Conservation (phyloP, 2,888 invertebrate genomes). For the Erpobdella octoculata region DNA sequence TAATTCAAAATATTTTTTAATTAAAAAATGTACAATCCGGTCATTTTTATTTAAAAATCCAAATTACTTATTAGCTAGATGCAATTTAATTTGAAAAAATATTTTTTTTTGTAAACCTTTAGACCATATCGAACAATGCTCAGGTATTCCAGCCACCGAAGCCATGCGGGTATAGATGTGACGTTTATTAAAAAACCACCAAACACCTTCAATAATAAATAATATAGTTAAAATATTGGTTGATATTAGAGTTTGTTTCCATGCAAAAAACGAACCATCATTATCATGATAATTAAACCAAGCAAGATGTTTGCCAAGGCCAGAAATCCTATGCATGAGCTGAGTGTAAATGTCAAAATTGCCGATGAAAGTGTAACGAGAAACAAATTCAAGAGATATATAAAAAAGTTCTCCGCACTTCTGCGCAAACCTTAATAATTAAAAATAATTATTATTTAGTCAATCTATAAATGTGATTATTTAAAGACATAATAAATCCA, state of each 20-base stretch:
- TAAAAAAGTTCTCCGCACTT: conserved; percentile 44
- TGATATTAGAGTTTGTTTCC: background rate
- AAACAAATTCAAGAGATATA: conserved; percentile 46
- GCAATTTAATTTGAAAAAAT: conserved; percentile 37
- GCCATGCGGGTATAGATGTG: conserved; percentile 45
- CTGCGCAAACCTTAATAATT: conserved; percentile 32
- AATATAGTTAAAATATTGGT: background rate
- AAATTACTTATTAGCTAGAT: background rate
- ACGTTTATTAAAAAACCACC: conserved; percentile 49
- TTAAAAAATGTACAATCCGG: no score
- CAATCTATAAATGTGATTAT: background rate
- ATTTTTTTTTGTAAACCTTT: no score
- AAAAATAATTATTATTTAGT: background rate
- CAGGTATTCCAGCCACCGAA: conserved; percentile 48
- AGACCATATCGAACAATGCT: conserved; percentile 49
- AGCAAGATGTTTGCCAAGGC: conserved; percentile 41
- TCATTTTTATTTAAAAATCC: background rate
- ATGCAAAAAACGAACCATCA: conserved; percentile 41
- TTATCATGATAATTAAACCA: conserved; percentile 39
- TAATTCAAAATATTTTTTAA: background rate
- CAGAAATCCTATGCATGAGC: conserved; percentile 33
- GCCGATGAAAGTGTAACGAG: conserved; percentile 47
- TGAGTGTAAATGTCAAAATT: conserved; percentile 45
- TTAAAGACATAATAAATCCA: background rate
- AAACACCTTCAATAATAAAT: conserved; percentile 41